Base-by-base conservation (phyloP, 2,113 vertebrate genomes). In the Tamias sibiricus region DNA sequence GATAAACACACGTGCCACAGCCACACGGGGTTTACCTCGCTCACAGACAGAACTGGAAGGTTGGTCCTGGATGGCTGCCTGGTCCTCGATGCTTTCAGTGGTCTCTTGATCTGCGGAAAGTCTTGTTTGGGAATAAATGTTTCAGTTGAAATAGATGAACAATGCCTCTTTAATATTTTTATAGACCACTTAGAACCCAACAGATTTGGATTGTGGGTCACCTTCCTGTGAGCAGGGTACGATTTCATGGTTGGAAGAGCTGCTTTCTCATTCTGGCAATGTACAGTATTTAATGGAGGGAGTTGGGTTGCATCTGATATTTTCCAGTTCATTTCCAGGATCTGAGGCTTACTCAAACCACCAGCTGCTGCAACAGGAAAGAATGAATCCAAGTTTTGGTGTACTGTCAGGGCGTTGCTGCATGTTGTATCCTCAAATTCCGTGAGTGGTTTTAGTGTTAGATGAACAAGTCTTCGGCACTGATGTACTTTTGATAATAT, bases 11-110 rank as follows among this genome's bases (percentile, higher is more conserved):
- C 30, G 82, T 2, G 22, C n/a, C 47, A 20, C 8, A 6, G 1
- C 24, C 76, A 44, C 52, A 32, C 14, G 0, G 0, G 81, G 62
- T 52, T 98, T 98, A 99, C 99, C 99, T 99, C 93, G 76, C 96
- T 98, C 88, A 98, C 98, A 9, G 98, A 98, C 49, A 98, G 98
- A 10, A 97, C 88, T 0, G 99, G 99, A 91, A 99, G 99, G 94
- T 99, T 99, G 71, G 99, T 96, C 98, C 99, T 99, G 32, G 99
- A 99, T 0, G 99, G 99, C 92, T 99, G 99, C 97, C 99, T 99
- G 49, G 99, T 99, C 97, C 99, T 98, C 0, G 99, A 99, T 86
- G 99, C 99, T 97, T 99, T 99, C 0, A 99, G 99, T 37, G 98
- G 98, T 87, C 99, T 99, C 97, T 99, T 99, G 42, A 98, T 98